Conservation (phyloP, 2,888 invertebrate genomes). For the Cepaea hortensis region DNA sequence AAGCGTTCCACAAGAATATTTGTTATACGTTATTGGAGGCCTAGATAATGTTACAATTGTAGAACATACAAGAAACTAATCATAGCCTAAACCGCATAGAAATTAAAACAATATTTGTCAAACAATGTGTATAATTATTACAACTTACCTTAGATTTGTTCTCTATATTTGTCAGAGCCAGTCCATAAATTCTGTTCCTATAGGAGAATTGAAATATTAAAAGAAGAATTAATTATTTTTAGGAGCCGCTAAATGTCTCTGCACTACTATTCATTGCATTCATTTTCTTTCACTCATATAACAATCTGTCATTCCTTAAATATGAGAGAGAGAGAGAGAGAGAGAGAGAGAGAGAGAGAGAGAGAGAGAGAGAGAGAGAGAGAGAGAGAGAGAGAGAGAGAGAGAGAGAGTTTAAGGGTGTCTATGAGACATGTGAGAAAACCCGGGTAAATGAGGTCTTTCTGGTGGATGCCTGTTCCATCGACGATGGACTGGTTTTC, state of each 20-base stretch:
- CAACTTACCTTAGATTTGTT: slow-evolving; percentile 50
- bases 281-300: background rate
- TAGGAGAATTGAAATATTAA: slow-evolving; percentile 21
- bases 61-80: too few species aligned
- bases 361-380: background rate
- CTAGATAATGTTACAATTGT: too few species aligned
- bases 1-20: too few species aligned
- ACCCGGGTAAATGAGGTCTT: too few species aligned
- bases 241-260: background rate
- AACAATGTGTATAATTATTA: background rate
- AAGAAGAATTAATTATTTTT: background rate
- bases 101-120: too few species aligned
- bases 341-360: slow-evolving; percentile 1
- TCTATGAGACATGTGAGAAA: too few species aligned
- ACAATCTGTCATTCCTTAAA: background rate
- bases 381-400: too few species aligned
- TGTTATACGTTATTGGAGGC: too few species aligned
- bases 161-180: slow-evolving; percentile 51
- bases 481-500: too few species aligned
- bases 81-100: too few species aligned
- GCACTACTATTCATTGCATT: background rate
- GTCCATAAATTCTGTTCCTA: slow-evolving; percentile 54
- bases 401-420: too few species aligned
- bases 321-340: slow-evolving; percentile 9
- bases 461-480: too few species aligned